Evolutionary conservation across 2,888 invertebrate genomes (phyloP).

Genomic region (Meiosimyza platycephala): DNA sequence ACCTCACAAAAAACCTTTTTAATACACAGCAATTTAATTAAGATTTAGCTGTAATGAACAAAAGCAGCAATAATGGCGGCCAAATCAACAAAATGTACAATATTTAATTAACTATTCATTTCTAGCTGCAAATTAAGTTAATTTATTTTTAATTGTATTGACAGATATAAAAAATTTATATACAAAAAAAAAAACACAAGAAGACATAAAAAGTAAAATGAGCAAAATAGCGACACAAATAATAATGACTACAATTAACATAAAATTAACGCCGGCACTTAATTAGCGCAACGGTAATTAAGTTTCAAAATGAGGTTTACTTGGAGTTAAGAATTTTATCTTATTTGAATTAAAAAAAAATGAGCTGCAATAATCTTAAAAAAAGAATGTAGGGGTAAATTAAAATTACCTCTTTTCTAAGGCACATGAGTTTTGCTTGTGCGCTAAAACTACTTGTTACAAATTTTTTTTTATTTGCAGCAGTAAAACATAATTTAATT

Average conservation of each 20-base stretch:
- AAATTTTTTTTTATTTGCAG: too few relatives aligned
- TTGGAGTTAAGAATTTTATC: neutral
- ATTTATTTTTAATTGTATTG: neutral
- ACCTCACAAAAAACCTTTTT: too few relatives aligned
- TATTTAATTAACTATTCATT: too few relatives aligned
- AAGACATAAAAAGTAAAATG: constrained; percentile 11
- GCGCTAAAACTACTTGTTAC: neutral
- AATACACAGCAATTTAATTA: too few relatives aligned
- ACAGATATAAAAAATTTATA: neutral
- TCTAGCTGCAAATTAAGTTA: neutral
- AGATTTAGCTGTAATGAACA: too few relatives aligned
- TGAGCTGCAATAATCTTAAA: neutral
- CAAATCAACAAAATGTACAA: too few relatives aligned
- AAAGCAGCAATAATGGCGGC: too few relatives aligned
- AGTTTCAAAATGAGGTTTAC: neutral
- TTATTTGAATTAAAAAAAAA: neutral
- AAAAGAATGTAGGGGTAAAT: neutral
- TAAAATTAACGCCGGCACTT: neutral
- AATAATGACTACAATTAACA: neutral
- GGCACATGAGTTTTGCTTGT: too few relatives aligned
- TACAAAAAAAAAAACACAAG: neutral
- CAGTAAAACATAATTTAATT: too few relatives aligned
- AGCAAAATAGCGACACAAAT: too few relatives aligned
- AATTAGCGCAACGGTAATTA: neutral
- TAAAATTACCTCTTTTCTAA: too few relatives aligned